phyloP scores from a whole-genome alignment of 2,113 vertebrate genomes.

The Vimba vimba region DNA sequence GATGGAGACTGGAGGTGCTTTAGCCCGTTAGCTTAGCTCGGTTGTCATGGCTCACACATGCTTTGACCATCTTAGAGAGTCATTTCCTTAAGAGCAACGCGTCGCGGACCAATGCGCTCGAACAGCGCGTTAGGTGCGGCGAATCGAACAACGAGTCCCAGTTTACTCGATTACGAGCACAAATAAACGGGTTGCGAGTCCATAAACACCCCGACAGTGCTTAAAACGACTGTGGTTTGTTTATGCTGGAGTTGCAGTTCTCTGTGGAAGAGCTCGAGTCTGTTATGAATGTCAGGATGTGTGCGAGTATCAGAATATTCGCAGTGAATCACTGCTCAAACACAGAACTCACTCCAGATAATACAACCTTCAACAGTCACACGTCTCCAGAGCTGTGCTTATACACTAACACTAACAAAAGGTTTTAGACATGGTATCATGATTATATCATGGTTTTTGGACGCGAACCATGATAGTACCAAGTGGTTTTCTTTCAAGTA shows the following conservation, averaged over 20 bases:
- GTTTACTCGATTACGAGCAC: background rate
- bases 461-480: background rate
- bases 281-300: conserved; percentile 29
- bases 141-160: background rate
- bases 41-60: conserved; percentile 41
- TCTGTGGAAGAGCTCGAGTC: conserved; percentile 15
- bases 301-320: conserved; percentile 11
- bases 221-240: background rate
- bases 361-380: background rate
- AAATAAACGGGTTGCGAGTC: background rate
- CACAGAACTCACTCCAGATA: background rate
- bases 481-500: background rate
- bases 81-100: conserved; percentile 18
- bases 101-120: conserved; percentile 13
- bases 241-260: conserved; percentile 5
- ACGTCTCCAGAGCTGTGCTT: background rate
- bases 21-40: conserved; percentile 38
- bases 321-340: conserved; percentile 6
- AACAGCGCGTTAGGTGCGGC: conserved; percentile 33
- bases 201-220: background rate
- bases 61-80: conserved; percentile 20
- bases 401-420: background rate
- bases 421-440: background rate
- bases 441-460: background rate
- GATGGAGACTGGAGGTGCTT: conserved; percentile 40